Percentiles rank a stretch among this genome's conserved stretches.
Conservation (phyloP, 2,888 invertebrate genomes). For the Calliopum simillimum region DNA sequence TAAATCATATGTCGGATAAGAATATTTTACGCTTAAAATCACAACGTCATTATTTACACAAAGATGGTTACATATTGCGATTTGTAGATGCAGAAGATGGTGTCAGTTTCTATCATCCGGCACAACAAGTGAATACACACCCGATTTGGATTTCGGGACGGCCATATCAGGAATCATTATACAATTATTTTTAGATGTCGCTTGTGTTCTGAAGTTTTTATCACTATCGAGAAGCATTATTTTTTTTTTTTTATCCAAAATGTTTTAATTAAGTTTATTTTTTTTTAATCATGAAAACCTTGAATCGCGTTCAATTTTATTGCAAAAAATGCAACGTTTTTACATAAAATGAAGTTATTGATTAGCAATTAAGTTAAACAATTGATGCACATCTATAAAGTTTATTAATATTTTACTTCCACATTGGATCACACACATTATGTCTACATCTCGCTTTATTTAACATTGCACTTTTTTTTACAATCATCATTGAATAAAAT, state of each 20-base stretch:
- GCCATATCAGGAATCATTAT: conserved; percentile 47
- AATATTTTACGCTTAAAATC: conserved; percentile 42
- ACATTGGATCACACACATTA: too few relatives aligned
- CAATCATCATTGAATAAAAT: too few relatives aligned
- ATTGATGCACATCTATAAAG: too few relatives aligned
- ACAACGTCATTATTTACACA: conserved; percentile 34
- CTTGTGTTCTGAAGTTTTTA: conserved; percentile 2
- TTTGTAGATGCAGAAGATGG: conserved; percentile 43
- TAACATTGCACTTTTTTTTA: too few relatives aligned
- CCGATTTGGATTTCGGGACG: conserved; percentile 49
- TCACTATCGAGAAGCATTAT: conserved; percentile 11
- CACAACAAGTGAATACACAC: conserved; percentile 45
- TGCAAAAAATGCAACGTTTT: neutral
- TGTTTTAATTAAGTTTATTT: neutral
- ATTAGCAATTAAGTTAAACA: neutral
- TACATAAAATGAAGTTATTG: neutral
- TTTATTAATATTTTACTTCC: too few relatives aligned
- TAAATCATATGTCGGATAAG: neutral
- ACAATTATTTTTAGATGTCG: conserved; percentile 36
- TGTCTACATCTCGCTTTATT: too few relatives aligned
- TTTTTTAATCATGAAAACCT: conserved; percentile 25
- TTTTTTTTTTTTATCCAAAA: conserved; percentile 19
- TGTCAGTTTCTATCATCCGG: conserved; percentile 45
- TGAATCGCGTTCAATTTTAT: neutral
- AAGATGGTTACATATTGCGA: conserved; percentile 34